Evolutionary conservation across 2,113 vertebrate genomes (phyloP).

Genomic region (Taurulus bubalis): DNA sequence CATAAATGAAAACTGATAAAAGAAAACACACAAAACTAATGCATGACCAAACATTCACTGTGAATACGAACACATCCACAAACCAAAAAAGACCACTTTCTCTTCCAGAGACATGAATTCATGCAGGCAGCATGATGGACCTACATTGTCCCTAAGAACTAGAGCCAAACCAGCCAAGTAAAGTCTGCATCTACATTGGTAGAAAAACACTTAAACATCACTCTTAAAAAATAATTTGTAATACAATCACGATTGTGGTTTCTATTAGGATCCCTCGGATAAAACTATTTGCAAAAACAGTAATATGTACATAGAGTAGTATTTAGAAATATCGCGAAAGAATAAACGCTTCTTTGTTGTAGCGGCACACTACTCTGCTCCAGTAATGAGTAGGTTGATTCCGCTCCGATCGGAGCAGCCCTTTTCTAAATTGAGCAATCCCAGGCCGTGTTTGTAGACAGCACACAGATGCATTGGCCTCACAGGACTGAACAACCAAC

Average conservation of each 20-base stretch:
- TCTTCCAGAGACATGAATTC: slow-evolving; percentile 3
- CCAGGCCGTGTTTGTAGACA: neutral
- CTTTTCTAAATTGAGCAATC: slow-evolving; percentile 20
- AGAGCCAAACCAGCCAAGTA: neutral
- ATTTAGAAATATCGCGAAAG: neutral
- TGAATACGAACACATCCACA: slow-evolving; percentile 19
- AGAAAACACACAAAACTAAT: slow-evolving; percentile 3
- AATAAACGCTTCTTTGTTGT: neutral
- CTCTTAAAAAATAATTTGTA: slow-evolving; percentile 11
- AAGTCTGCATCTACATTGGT: slow-evolving; percentile 14
- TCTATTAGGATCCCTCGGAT: neutral
- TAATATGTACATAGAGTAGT: neutral
- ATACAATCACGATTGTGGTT: neutral
- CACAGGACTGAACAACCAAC: neutral
- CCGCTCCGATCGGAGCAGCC: neutral
- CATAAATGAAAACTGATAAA: neutral
- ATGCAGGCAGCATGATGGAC: neutral
- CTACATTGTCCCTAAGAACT: neutral
- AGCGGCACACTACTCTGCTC: slow-evolving; percentile 13
- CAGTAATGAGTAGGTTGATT: neutral
- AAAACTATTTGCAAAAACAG: neutral
- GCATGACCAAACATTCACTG: slow-evolving; percentile 3
- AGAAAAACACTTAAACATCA: neutral
- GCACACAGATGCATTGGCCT: neutral
- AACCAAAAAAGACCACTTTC: slow-evolving; percentile 8